phyloP scores from a whole-genome alignment of 1,140 invertebrate genomes.

The Aphaenogaster floridana region DNA sequence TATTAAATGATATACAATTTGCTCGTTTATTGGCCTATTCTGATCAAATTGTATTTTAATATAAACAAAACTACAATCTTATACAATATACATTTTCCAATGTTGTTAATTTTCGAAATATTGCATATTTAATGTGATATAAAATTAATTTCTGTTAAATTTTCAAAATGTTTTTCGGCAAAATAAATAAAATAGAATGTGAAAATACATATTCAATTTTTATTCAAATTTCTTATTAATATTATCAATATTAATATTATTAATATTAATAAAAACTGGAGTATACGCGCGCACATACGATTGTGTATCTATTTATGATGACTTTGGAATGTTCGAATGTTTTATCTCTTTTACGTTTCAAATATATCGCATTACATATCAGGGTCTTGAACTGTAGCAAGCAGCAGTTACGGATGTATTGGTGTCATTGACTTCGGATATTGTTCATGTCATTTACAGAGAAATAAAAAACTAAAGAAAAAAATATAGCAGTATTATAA shows the following conservation, averaged over 20 bases:
- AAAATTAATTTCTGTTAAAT: no score
- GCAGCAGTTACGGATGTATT: constrained; percentile 67
- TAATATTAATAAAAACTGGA: constrained; percentile 10
- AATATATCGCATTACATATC: constrained; percentile 73
- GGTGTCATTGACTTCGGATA: constrained; percentile 76
- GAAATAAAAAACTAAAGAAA: not conserved
- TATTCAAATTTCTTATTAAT: no score
- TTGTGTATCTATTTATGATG: constrained; percentile 17
- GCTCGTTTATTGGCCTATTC: no score
- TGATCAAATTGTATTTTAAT: no score
- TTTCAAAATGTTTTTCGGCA: no score
- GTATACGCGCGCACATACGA: not conserved
- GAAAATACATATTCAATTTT: not conserved
- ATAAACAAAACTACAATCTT: no score
- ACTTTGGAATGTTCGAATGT: constrained; percentile 45
- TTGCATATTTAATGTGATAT: no score
- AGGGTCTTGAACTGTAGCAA: constrained; percentile 73
- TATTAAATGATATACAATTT: no score
- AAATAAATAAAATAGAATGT: not conserved
- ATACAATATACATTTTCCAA: no score
- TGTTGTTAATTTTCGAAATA: no score
- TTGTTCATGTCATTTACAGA: constrained; percentile 61
- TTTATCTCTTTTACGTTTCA: constrained; percentile 71
- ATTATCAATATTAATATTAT: not conserved
- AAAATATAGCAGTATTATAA: constrained; percentile 61